Conservation (phyloP, 2,113 vertebrate species). For the Empidonax traillii region DNA sequence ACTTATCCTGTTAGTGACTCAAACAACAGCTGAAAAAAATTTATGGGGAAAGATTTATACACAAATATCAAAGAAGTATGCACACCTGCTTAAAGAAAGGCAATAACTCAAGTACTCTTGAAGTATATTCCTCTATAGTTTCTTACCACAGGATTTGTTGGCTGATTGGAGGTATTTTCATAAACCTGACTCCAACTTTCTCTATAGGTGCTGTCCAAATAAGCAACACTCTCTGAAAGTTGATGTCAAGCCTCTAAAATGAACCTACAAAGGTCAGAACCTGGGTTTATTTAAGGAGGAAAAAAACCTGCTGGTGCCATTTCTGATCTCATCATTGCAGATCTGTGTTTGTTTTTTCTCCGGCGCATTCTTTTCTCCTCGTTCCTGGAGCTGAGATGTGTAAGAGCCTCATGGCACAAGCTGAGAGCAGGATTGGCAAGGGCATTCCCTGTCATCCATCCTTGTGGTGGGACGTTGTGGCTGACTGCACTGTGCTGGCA, state of each 20-base stretch:
- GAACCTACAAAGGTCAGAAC: neutral
- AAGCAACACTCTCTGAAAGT: neutral
- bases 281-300: neutral
- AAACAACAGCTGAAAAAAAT: neutral
- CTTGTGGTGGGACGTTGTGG: neutral
- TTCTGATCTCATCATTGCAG: neutral
- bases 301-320: neutral
- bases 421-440: neutral
- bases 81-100: neutral
- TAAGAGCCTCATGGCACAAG: neutral
- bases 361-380: neutral
- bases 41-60: neutral
- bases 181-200: neutral
- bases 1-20: neutral
- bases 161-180: neutral
- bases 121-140: neutral
- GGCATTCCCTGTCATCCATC: neutral
- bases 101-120: neutral
- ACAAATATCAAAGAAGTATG: neutral
- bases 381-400: neutral
- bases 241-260: neutral
- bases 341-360: neutral
- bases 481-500: fast-evolving
- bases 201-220: neutral
- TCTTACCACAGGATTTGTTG: neutral